Conservation (phyloP, 1,140 invertebrate species). For the Bombus soroeensis region DNA sequence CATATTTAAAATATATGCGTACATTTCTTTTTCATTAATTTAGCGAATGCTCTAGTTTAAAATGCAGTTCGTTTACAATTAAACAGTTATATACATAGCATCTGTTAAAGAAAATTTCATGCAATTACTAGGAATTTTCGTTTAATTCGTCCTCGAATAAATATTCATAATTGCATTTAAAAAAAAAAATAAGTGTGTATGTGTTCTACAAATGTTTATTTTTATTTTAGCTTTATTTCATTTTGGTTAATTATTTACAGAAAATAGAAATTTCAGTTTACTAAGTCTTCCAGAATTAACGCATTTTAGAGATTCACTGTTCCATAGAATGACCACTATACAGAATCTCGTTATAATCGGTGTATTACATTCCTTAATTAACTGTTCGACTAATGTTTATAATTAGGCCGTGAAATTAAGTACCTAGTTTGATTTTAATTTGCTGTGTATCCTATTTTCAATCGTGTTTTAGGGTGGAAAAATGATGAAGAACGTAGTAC, state of each 20-base stretch:
- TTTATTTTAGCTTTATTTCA: not conserved
- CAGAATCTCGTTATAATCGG: constrained; percentile 74
- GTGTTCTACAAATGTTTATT: not conserved
- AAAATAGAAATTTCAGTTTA: constrained; percentile 19
- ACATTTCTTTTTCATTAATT: not conserved
- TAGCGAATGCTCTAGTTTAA: not conserved
- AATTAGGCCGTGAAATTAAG: constrained; percentile 81
- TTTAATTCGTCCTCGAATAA: not conserved
- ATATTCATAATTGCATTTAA: not conserved
- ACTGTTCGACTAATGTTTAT: constrained; percentile 78
- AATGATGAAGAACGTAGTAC: not conserved
- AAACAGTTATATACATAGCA: not conserved
- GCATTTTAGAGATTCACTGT: constrained; percentile 69
- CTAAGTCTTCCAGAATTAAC: constrained; percentile 24
- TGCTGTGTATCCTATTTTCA: constrained; percentile 48
- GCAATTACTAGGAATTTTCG: not conserved
- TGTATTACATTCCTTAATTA: constrained; percentile 80
- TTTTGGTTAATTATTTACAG: constrained; percentile 5
- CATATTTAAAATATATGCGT: not conserved
- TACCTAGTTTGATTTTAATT: constrained; percentile 61
- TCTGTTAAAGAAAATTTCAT: not conserved
- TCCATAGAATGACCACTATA: constrained; percentile 72
- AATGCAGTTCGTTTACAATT: not conserved
- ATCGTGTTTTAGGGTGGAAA: constrained; percentile 32
- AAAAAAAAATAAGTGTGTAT: not conserved